A percentile compares a stretch with the other conserved stretches of the same genome.
phyloP scores from a whole-genome alignment of 2,797 vertebrate genomes.

The Hydrocynus forskahlii region DNA sequence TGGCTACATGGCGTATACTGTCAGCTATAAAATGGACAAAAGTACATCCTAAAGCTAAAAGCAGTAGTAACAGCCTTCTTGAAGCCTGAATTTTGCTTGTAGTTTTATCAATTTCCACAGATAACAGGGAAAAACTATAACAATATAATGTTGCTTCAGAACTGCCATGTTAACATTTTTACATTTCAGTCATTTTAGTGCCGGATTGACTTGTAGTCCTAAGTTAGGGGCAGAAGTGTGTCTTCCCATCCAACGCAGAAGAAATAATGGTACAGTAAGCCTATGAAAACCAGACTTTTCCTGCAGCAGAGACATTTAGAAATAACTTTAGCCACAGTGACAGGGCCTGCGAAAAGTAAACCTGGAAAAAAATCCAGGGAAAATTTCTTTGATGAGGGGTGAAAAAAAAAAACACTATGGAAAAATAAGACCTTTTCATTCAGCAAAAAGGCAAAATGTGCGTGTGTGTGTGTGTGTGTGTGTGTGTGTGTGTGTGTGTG shows the following conservation, averaged over 20 bases:
- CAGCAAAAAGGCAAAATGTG: constrained; percentile 11
- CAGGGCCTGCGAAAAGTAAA: constrained; percentile 4
- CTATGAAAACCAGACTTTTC: neutral
- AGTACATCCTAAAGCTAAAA: neutral
- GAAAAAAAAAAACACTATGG: constrained; percentile 12
- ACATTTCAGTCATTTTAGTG: neutral
- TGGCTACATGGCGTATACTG: too few species aligned
- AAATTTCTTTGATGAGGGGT: constrained; percentile 16
- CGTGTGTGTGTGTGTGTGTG: constrained; percentile 21
- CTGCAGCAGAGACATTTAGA: neutral
- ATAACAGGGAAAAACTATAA: too few species aligned
- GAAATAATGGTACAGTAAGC: neutral
- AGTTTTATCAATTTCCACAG: neutral
- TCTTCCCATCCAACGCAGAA: neutral
- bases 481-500: neutral
- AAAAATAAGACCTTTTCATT: constrained; percentile 46
- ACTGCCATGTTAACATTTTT: neutral
- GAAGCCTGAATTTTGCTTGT: neutral
- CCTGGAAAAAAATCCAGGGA: constrained; percentile 20
- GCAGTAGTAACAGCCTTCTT: neutral
- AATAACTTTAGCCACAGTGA: neutral
- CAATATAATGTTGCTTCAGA: too few species aligned
- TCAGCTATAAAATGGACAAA: too few species aligned
- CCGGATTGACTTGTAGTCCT: too few species aligned
- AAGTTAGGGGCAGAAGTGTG: too few species aligned